Base-by-base conservation (phyloP, 1,140 invertebrate species). In the Tetramorium alpestre region DNA sequence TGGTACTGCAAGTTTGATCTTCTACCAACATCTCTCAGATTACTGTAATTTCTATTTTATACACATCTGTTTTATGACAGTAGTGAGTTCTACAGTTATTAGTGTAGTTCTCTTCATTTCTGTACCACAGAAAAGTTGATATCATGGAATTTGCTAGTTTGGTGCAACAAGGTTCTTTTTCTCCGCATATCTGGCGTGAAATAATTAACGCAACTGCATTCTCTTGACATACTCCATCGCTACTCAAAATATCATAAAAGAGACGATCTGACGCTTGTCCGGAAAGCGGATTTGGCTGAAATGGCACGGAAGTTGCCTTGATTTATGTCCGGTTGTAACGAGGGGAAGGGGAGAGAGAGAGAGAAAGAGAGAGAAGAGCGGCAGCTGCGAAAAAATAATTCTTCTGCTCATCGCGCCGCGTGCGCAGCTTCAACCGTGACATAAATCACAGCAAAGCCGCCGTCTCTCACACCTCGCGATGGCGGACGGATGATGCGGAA, bases 401-500 rank as follows among this genome's bases (percentile, higher is more conserved):
- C 82, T 65, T 65, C 56, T 73, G 73, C 73, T 78, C 82, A 84
- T 85, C 82, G 82, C 58, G 73, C 41, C 44, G 64, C 64, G 64
- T 56, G 47, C 69, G 51, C 73, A 56, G 28, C 47, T 76, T 87
- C 85, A 51, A 56, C 58, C n/a, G 47, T 51, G 47, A 58, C 54
- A 77, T 86, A 86, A 89, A 88, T 88, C 67, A 88, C 25, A 41
- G 54, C 47, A 38, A 47, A 65, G 56, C 65, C 56, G 67, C 44
- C 58, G 67, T 77, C 22, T 65, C 80, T 84, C 69, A 25, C 76
- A 64, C 72, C 85, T 75, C 65, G 65, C 67, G 67, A 76, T 80
- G 85, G 75, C 44, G 75, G 75, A 86, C 82, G 73, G 60, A 77
- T 78, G 69, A 86, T 88, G 67, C 70, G 65, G 85, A 89, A 86